Base-by-base conservation (phyloP, 2,113 vertebrate species). In the Sturnus vulgaris region DNA sequence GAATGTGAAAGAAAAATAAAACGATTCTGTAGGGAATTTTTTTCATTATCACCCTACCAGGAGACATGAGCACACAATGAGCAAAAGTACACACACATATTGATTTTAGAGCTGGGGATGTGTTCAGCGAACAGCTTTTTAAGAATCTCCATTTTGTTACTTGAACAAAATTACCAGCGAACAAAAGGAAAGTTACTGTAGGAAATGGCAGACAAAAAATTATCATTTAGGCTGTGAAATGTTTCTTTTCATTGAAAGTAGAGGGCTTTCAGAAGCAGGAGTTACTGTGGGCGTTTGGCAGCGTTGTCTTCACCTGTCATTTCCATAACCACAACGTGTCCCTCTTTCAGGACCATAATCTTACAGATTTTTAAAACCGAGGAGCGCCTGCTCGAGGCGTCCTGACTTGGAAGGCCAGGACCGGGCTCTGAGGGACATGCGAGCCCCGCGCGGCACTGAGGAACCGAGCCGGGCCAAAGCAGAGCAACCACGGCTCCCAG, bases 71-170 rank as follows among this genome's bases (percentile, higher is more conserved):
- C 70, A 30, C 31, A 96, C 87, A 94, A 92, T 72, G 77, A 85
- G 42, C 53, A 60, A 56, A 92, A 65, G 85, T 70, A 79, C 47
- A 42, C 47, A 42, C 57, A 61, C 16, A 2, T 85, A 95, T 60
- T 89, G 95, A 96, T 96, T 93, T 96, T 84, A 84, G 35, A 84
- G 83, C 75, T 9, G 72, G 66, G 80, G 42, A 94, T 60, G 55
- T 31, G 78, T 60, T 86, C 35, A 24, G 73, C 80, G 94, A 95
- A 95, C 89, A 94, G 89, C 91, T 88, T 91, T 92, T 88, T 86
- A 94, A 96, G 89, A 86, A 86, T 91, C 94, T 94, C 95, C 77
- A 91, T 94, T 96, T 97, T 94, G 92, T 90, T 90, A 85, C 89
- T 95, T 88, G 92, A 93, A 93, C 87, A 94, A 96, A 97, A 97